Conservation (phyloP, 2,888 invertebrate species). For the Agriotes lineatus region DNA sequence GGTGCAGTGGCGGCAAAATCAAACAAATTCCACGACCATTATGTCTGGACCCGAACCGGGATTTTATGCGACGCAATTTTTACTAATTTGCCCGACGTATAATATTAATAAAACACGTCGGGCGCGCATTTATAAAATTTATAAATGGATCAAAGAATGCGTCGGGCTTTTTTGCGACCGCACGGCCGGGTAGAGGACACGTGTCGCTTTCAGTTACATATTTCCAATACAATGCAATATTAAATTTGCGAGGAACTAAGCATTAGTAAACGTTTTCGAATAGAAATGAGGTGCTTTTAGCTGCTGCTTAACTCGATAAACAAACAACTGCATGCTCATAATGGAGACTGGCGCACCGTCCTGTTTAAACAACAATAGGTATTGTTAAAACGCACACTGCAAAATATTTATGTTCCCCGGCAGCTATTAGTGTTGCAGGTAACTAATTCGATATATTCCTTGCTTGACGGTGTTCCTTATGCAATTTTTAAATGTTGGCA, state of each 20-base stretch:
- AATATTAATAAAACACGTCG: constrained; percentile 1
- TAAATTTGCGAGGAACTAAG: constrained; percentile 10
- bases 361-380: constrained; percentile 24
- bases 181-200: neutral
- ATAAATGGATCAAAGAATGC: constrained; percentile 7
- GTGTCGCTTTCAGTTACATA: neutral
- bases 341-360: constrained; percentile 2
- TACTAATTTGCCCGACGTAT: constrained; percentile 1
- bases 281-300: constrained; percentile 10
- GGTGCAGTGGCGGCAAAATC: neutral
- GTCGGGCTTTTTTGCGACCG: neutral
- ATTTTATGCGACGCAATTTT: neutral
- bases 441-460: too few relatives aligned
- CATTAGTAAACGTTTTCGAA: constrained; percentile 1
- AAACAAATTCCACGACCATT: neutral
- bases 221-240: constrained; percentile 26
- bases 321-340: constrained; percentile 16
- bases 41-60: neutral
- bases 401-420: constrained; percentile 17
- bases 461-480: too few relatives aligned
- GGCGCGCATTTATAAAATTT: neutral
- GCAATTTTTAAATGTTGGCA: too few relatives aligned
- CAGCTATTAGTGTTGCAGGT: neutral
- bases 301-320: constrained; percentile 18
- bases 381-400: constrained; percentile 15